Conservation (phyloP, 2,797 vertebrate species). For the Denticeps clupeoides region DNA sequence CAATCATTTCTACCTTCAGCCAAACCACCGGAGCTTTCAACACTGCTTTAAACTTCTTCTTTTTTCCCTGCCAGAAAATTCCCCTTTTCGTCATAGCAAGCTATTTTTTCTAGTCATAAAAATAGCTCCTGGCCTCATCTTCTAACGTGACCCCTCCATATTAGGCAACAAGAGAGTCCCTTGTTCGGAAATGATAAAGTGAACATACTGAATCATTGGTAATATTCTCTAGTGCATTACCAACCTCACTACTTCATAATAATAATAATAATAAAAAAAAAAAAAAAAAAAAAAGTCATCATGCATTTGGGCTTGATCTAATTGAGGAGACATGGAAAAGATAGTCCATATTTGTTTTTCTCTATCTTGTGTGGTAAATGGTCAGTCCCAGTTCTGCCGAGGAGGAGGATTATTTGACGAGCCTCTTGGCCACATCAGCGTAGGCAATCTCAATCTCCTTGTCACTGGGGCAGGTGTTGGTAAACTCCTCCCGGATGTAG, state of each 20-base stretch:
- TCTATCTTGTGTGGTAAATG: slow-evolving; percentile 44
- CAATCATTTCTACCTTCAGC: slow-evolving; percentile 24
- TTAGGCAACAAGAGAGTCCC: slow-evolving; percentile 4
- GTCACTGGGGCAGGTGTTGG: slow-evolving; percentile 94
- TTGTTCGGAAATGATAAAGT: slow-evolving; percentile 7
- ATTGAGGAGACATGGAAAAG: slow-evolving; percentile 43
- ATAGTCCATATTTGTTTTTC: slow-evolving; percentile 44
- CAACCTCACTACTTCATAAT: slow-evolving; percentile 9
- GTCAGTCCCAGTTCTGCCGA: slow-evolving; percentile 39
- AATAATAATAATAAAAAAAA: slow-evolving; percentile 7
- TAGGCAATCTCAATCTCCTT: slow-evolving; percentile 97
- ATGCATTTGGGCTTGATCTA: slow-evolving; percentile 34
- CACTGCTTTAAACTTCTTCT: slow-evolving; percentile 44
- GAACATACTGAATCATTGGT: neutral
- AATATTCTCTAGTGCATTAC: neutral
- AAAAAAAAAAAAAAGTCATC: slow-evolving; percentile 11
- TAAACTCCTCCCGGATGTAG: slow-evolving; percentile 89
- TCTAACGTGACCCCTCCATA: slow-evolving; percentile 22
- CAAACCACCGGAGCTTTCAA: slow-evolving; percentile 51
- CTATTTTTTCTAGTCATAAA: too few relatives aligned
- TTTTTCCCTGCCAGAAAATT: slow-evolving; percentile 27
- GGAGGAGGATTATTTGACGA: slow-evolving; percentile 72
- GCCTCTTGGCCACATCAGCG: slow-evolving; percentile 90
- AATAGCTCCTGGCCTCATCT: too few relatives aligned
- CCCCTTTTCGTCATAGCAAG: too few relatives aligned